Evolutionary conservation across 2,113 vertebrate species (phyloP).

Genomic region (Zapornia atra): DNA sequence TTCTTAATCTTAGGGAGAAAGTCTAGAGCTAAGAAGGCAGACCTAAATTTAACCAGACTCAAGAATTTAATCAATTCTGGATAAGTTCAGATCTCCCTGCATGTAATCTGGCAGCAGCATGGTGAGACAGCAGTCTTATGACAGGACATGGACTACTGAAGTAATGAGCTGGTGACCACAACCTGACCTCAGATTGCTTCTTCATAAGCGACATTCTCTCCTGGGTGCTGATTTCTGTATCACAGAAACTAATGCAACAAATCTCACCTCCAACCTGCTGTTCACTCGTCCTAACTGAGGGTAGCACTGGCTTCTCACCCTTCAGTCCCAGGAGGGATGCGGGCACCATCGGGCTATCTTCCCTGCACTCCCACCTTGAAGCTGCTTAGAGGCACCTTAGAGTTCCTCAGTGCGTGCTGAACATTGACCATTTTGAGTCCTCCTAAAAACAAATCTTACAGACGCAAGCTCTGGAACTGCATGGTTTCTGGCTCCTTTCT

Average conservation of each 20-base stretch:
- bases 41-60: not conserved
- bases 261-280: not conserved
- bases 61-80: slow-evolving; percentile 28
- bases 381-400: not conserved
- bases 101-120: not conserved
- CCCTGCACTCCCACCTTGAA: not conserved
- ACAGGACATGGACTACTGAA: not conserved
- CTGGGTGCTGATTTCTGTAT: not conserved
- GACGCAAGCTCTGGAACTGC: not conserved
- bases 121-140: not conserved
- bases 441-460: not conserved
- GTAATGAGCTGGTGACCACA: not conserved
- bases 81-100: not conserved
- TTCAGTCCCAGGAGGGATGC: not conserved
- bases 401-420: rapidly evolving
- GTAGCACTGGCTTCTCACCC: not conserved
- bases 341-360: rapidly evolving
- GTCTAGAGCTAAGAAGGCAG: not conserved
- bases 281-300: not conserved
- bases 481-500: not conserved
- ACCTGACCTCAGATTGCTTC: not conserved
- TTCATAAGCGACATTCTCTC: not conserved
- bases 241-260: not conserved
- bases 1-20: not conserved
- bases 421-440: not conserved